Evolutionary conservation across 2,113 vertebrate species (phyloP).

Genomic region (Daboia siamensis): DNA sequence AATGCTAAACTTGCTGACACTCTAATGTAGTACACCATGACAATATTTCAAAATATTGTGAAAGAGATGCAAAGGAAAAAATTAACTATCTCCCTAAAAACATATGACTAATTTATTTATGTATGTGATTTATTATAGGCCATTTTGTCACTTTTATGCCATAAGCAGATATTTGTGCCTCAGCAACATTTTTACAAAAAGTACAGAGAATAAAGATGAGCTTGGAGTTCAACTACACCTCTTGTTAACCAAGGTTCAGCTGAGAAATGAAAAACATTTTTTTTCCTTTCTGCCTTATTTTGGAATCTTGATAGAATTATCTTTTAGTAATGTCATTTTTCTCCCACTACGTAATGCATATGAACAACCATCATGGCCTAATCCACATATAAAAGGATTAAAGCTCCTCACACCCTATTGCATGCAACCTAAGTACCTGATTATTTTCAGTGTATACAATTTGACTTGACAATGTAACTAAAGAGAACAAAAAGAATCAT

Average conservation of each 20-base stretch:
- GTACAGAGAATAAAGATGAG: not conserved
- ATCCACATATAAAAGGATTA: not conserved
- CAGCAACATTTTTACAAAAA: not conserved
- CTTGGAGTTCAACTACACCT: no score
- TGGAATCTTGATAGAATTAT: not conserved
- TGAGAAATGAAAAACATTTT: not conserved
- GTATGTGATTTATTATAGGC: not conserved
- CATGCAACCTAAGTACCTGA: not conserved
- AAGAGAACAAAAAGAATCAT: not conserved
- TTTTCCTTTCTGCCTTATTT: not conserved
- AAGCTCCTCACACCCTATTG: not conserved
- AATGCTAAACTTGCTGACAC: not conserved
- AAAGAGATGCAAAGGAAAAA: not conserved
- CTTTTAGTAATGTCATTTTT: not conserved
- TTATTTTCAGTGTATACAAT: not conserved
- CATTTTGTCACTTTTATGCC: not conserved
- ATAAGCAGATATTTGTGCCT: not conserved
- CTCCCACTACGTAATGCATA: not conserved
- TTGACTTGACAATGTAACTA: not conserved
- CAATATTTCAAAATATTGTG: not conserved
- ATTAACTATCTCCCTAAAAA: not conserved
- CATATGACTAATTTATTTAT: not conserved
- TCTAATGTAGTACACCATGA: not conserved
- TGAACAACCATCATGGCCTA: not conserved
- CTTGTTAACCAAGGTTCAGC: not conserved